Evolutionary conservation across 1,140 invertebrate genomes (phyloP).

Genomic region (Leptopilina boulardi): DNA sequence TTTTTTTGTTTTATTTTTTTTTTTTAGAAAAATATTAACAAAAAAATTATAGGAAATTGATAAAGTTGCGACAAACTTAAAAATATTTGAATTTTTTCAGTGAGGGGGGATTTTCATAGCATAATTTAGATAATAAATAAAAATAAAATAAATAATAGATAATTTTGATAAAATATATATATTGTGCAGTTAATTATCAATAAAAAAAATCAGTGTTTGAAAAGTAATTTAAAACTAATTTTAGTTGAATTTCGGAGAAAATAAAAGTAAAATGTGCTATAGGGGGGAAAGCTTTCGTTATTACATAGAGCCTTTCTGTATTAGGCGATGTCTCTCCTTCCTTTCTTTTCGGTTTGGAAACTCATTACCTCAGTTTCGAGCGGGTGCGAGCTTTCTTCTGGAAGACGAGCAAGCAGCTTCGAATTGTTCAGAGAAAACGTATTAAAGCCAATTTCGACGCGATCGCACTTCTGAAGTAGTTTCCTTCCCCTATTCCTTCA

Average conservation of each 20-base stretch:
- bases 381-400: conserved; percentile 2
- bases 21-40: no score
- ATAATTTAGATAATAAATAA: no score
- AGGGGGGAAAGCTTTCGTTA: not conserved
- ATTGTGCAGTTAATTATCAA: not conserved
- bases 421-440: conserved; percentile 28
- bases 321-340: conserved; percentile 11
- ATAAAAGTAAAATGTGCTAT: not conserved
- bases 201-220: not conserved
- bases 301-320: conserved; percentile 13
- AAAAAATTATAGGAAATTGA: no score
- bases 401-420: conserved; percentile 9
- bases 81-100: no score
- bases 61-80: no score
- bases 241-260: conserved; percentile 1
- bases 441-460: conserved; percentile 23
- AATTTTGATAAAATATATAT: not conserved
- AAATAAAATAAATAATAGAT: no score
- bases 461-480: conserved; percentile 25
- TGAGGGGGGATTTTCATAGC: no score
- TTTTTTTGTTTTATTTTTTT: no score
- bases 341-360: conserved; percentile 14
- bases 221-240: conserved; percentile 5
- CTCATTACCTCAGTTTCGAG: conserved; percentile 28
- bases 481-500: not conserved